Base-by-base conservation (phyloP, 2,888 invertebrate species). In the Nephrotoma guestfalica region DNA sequence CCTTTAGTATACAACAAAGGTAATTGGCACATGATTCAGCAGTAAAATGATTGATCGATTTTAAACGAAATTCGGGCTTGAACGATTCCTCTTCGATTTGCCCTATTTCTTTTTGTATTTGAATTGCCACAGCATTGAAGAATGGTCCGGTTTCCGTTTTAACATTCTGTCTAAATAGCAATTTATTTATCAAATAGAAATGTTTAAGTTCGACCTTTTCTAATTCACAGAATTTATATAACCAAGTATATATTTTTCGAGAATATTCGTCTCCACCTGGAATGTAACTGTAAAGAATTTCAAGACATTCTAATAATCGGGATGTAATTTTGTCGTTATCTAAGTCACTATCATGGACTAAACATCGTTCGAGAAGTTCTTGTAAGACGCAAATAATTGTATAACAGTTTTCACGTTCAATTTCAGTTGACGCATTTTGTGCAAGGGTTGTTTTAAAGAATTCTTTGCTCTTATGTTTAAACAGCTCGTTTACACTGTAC, bases 141-240 rank as follows among this genome's bases (percentile, higher is more conserved):
- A 91, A 91, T 43, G 89, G 88, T 2, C 91, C 91, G 0, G 89
- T 89, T 86, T 90, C 90, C 2, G 91, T 91, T 87, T 91, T 91
- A 51, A 90, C 90, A 0, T 91, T 89, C 86, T 91, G 91, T 0
- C 88, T 88, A 57, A 91, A 91, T 7, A 91, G 88, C 83, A 91
- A 87, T 47, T 90, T 90, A 87, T 91, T 91, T 7, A 90, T 89
- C 9, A 91, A 15, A 0, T 90, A 88, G 88, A 90, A 87, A 41
- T 90, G 89, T 41, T 89, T 89, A 11, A 88, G 88, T 0, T 89
- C 88, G 3, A 91, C 87, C 84, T 90, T 89, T 86, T 90, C 88
- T 0, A 87, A 88, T 87, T 89, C 89, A 87, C 91, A 91, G 87
- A 91, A 90, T 15, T 90, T 89, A 2, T 90, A 87, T 9, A 91